These are phyloP conservation scores for Ammospiza maritima DNA, from an alignment of 2,797 vertebrate species.

Conservation along the genomic window DNA sequence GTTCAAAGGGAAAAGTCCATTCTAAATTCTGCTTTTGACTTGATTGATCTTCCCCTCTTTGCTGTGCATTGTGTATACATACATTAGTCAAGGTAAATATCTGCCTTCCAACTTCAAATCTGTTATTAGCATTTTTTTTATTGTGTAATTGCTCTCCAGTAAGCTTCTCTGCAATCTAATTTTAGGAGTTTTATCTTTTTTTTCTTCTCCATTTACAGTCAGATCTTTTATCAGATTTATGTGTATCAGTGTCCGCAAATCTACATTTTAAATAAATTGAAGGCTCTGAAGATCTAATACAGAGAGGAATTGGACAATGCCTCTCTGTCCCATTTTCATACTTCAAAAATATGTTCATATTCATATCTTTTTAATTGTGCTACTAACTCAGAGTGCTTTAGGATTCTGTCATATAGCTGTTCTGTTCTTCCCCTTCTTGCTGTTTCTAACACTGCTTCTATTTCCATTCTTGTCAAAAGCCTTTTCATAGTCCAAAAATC, in stretches of 20 bases:
- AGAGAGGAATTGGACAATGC: constrained; percentile 46
- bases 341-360: constrained; percentile 52
- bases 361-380: constrained; percentile 62
- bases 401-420: constrained; percentile 65
- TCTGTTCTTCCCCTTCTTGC: constrained; percentile 70
- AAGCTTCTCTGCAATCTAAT: not conserved
- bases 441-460: constrained; percentile 72
- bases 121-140: not conserved
- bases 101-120: not conserved
- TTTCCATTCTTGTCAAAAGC: constrained; percentile 78
- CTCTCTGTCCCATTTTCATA: constrained; percentile 38
- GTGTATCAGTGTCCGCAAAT: not conserved
- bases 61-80: not conserved
- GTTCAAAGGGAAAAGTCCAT: not conserved
- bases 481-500: constrained; percentile 76
- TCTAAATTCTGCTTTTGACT: not conserved
- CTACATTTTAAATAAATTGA: constrained; percentile 38
- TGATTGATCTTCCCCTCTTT: not conserved
- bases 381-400: constrained; percentile 50
- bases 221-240: constrained; percentile 12
- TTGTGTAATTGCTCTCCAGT: constrained; percentile 16
- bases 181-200: not conserved
- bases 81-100: constrained; percentile 30
- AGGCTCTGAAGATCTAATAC: constrained; percentile 26
- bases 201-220: not conserved